Base-by-base conservation (phyloP, 1,140 invertebrate genomes). In the Melanaphis sacchari region DNA sequence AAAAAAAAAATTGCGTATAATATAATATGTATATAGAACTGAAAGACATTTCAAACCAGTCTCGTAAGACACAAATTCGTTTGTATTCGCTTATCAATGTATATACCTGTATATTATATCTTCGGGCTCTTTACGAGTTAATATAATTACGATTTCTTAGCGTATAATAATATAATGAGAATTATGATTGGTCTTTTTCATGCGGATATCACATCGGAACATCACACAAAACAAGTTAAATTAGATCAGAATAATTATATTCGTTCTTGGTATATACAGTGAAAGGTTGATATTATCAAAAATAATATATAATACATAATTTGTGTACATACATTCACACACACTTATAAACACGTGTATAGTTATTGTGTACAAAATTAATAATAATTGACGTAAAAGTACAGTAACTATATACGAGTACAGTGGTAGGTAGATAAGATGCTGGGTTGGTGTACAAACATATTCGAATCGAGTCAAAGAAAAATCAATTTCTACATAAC, bases 251-350 rank as follows among this genome's bases (percentile, higher is more conserved):
- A 91, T 91, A 49, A 82, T 82, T 91, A 66, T 54, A 90, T 54
- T 66, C 40, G 38, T 66, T 90, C 40, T 66, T 6, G 49, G 89
- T 40, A 66, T 40, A 41, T 40, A 24, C 31, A 90, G 52, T 90
- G 88, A 90, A 87, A 87, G 85, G 52, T 88, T 49, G 87, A 88
- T 88, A 88, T 49, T 88, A 88, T 88, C 31, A 88, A 84, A 84
- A 84, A 84, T 40, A 84, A 24, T 40, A 84, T 26, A 26, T 41
- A 41, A 40, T 84, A 26, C 9, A 41, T 84, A 84, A 40, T 24
- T 40, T 84, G 82, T 41, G 81, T 8, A 8, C 22, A 0, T 41
- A 18, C 31, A 87, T 76, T 76, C 59, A n/a, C 26, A n/a, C 59
- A 76, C 59, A 76, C 26, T 18, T 18, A 5, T 66, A n/a, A 1